Percentiles rank a stretch among this genome's conserved stretches.
These are phyloP conservation scores for Syngnathus rostellatus DNA, from an alignment of 2,797 vertebrate genomes.

Conservation along the genomic window DNA sequence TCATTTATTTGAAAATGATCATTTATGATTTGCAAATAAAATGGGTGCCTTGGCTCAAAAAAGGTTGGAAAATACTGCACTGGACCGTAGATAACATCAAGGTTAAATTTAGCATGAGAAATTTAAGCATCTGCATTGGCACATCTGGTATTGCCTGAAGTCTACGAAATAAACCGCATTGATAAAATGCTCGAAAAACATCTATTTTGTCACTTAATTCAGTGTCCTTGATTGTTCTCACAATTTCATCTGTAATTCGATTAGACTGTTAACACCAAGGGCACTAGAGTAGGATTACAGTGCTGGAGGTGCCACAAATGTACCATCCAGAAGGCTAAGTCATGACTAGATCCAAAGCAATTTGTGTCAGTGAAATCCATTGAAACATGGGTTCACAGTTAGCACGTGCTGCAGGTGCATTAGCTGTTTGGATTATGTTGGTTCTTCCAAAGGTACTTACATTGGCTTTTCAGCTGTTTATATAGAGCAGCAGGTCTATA, in stretches of 20 bases:
- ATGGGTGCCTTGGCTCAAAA: no score
- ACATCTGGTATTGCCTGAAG: background rate
- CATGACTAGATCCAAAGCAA: slow-evolving; percentile 55
- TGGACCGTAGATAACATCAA: background rate
- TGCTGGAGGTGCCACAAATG: slow-evolving; percentile 42
- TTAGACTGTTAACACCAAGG: slow-evolving; percentile 56
- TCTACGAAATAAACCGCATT: slow-evolving; percentile 7
- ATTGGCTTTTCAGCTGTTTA: background rate
- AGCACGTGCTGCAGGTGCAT: slow-evolving; percentile 5
- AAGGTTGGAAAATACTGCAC: no score
- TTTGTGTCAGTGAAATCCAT: slow-evolving; percentile 60
- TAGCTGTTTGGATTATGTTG: background rate
- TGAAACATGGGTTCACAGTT: slow-evolving; percentile 20
- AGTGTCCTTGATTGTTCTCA: slow-evolving; percentile 42
- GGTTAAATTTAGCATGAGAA: background rate
- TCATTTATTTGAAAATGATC: background rate
- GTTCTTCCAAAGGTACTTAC: background rate
- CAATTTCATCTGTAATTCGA: slow-evolving; percentile 57
- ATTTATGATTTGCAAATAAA: background rate
- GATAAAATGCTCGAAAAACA: slow-evolving; percentile 7
- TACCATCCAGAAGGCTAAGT: slow-evolving; percentile 55
- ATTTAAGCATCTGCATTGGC: background rate
- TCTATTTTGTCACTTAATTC: slow-evolving; percentile 27
- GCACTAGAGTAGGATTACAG: slow-evolving; percentile 53
- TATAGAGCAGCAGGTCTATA: background rate